Evolutionary conservation across 2,888 invertebrate genomes (phyloP), one percentile per base, ranked within the genome.

Genomic region (Xylocampa areola): DNA sequence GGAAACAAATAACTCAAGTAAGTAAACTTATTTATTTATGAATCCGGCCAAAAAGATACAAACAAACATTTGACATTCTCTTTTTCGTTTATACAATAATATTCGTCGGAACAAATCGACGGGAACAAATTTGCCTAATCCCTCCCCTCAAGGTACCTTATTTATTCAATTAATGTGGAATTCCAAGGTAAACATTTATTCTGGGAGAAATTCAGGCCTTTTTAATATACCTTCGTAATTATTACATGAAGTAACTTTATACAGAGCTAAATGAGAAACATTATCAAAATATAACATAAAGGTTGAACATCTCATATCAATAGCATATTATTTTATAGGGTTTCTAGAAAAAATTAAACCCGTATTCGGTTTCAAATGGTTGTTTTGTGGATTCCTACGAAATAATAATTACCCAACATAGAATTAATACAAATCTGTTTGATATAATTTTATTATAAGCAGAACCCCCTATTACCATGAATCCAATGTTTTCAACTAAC

Each of bases 151-250:
- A 57, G 49, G 52, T 54, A 43, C 51, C 32, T 54, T 53, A 64
- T 64, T 71, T 59, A 70, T 61, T 61, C 45, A 68, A 71, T 64
- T 54, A 68, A 71, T 75, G 49, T 58, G 52, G 55, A 36, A 23
- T 37, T 44, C 30, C 32, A 30, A 54, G 25, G 30, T 40, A 64
- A 74, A 71, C 45, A 57, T 64, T 51, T 14, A 7, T 11, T 37
- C 21, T 27, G 39, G 2, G 37, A 52, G 50, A 33, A 43, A 68
- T 44, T 53, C 48, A 21, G 52, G 32, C 49, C 45, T 50, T 43
- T 53, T 48, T 35, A 60, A 66, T 62, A 25, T 60, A 30, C 37
- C 33, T 33, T 54, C 41, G 33, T 50, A 35, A 45, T 53, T 45
- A 54, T 25, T 29, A 30, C 16, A 33, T 45, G 10, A 32, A 36